Evolutionary conservation across 2,888 invertebrate genomes (phyloP), one percentile per base, ranked within the genome.

Genomic region (Pardosa pseudoannulata): DNA sequence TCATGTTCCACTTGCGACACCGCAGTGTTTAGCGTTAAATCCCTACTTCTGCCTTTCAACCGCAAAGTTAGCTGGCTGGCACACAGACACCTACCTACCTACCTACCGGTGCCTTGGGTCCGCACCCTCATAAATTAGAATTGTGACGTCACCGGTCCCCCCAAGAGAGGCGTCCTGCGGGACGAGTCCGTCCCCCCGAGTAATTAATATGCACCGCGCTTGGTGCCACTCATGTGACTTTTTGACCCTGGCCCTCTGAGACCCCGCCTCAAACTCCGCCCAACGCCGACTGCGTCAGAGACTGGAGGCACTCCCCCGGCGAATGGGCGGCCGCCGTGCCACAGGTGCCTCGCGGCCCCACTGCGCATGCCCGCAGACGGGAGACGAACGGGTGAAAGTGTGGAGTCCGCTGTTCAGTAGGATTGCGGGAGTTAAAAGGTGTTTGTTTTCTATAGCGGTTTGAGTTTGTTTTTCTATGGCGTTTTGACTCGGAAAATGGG

Each of bases 171-270:
- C 83, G 83, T 85, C 83, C 73, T 76, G 67, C 41, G 83, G 83
- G 78, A 78, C 83, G 73, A 72, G 83, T 62, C 85, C 85, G 70
- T 79, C 85, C 85, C 81, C 76, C 46, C 70, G 85, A 86, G 87
- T 87, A 87, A 87, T 87, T 87, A 87, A 87, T 82, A 87, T 87
- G 87, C 87, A 82, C 76, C 81, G 79, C 78, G 71, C 71, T 78
- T 67, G 73, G 68, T 87, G 87, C 87, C 87, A 87, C 64, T 87
- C 87, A 87, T 74, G 78, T 87, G 87, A 87, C 87, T 87, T 87
- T 82, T 87, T 87, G 87, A 87, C 87, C 87, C 74, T 74, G 50
- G 68, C 78, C 64, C 72, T 29, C 62, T 39, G 46, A 76, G 74
- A 72, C 86, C 74, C 62, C 80, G 78, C 81, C 75, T 62, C 16